These are phyloP conservation scores for Chaetophractus vellerosus DNA, from an alignment of 2,797 vertebrate genomes.

Conservation along the genomic window DNA sequence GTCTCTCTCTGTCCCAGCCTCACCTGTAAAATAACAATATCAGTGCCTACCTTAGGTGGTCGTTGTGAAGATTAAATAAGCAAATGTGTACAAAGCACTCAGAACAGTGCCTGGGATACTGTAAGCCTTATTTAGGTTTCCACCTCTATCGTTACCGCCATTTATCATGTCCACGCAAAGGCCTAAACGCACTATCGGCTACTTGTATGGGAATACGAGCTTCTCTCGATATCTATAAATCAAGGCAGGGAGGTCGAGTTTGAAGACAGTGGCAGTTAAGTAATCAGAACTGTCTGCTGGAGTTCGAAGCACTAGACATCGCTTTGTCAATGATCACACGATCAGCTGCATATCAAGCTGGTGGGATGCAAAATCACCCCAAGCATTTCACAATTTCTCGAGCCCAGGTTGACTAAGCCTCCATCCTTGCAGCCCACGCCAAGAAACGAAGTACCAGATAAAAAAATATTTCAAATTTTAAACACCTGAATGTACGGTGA, in stretches of 20 bases:
- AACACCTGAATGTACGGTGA: background rate
- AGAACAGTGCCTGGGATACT: background rate
- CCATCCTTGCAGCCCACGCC: background rate
- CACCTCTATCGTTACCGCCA: too few relatives aligned
- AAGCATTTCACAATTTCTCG: background rate
- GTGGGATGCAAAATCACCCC: background rate
- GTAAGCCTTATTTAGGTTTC: background rate
- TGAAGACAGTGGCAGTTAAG: background rate
- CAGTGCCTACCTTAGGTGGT: too few relatives aligned
- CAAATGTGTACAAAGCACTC: background rate
- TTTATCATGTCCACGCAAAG: background rate
- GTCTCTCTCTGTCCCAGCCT: too few relatives aligned
- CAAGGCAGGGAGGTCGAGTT: background rate
- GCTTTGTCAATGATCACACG: background rate
- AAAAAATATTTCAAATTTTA: background rate
- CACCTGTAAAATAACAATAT: too few relatives aligned
- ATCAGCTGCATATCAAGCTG: background rate
- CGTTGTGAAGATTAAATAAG: too few relatives aligned
- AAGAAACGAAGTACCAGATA: background rate
- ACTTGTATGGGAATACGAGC: background rate
- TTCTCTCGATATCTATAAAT: background rate
- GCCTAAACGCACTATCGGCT: rapidly evolving
- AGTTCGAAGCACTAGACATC: background rate
- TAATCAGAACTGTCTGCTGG: background rate
- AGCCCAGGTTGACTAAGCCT: background rate